Base-by-base conservation (phyloP, 1,140 invertebrate species). In the Drosophila orena region DNA sequence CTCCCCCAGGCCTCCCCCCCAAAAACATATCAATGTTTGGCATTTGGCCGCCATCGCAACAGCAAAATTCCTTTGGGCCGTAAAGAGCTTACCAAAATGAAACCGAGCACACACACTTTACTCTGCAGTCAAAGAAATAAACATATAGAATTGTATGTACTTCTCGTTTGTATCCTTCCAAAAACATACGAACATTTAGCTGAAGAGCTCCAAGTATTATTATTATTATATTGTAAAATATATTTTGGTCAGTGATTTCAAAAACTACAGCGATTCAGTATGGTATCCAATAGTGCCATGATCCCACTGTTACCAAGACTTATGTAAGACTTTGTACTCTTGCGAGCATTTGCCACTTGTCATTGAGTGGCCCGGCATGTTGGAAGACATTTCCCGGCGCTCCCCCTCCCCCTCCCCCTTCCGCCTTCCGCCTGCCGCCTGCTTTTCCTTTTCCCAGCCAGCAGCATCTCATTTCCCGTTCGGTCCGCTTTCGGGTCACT, bases 401-500 rank as follows among this genome's bases (percentile, higher is more conserved):
- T 55, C 42, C 42, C 12, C 37, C 34, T 35, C 11, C 49, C 17
- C 47, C n/a, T 1, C 47, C 5, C 3, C 30, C 17, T 17, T n/a
- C n/a, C n/a, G n/a, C n/a, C n/a, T n/a, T n/a, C n/a, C n/a, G n/a
- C n/a, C n/a, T n/a, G n/a, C n/a, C 49, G 15, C 30, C 30, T 3
- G 56, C 24, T 46, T 44, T 65, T 56, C 46, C 22, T 44, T 43
- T 57, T 47, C 47, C 35, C 46, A 35, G 64, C 52, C 74, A 88
- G 62, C 70, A 69, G 81, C 75, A 77, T 83, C 83, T 81, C 72
- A 79, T 88, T 83, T 86, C 71, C 79, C 77, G 83, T 79, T 78
- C 66, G 65, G 74, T 70, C 81, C 68, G 54, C 75, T 47, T 83
- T 79, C 68, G 69, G 78, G 72, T 38, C 61, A 58, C 64, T 69